Evolutionary conservation across 1,140 invertebrate genomes (phyloP), one percentile per base, ranked within the genome.

Genomic region (Macrotrachela quadricornifera): DNA sequence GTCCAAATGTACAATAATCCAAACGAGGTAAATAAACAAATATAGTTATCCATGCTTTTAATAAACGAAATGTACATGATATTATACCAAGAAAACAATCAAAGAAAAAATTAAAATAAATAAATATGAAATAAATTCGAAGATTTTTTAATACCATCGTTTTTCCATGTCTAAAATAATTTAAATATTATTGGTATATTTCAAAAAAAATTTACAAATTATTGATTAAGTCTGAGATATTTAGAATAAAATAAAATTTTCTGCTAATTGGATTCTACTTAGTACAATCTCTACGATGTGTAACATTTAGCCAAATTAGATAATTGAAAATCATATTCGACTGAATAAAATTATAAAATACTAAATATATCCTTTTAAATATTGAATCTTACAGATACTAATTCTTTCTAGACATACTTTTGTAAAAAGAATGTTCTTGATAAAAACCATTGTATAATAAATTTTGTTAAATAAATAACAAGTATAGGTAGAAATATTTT

Each of bases 61-160:
- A 14, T 36, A 53, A 46, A 14, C 51, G 30, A n/a, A 46, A 17
- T 18, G 46, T 43, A 40, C 51, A 53, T 12, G 46, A 39, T 12
- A 44, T 44, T 10, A 53, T 53, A 21, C 51, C 51, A 10, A 44
- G 46, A 16, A 53, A 53, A 36, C 51, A 53, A 53, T 53, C 51
- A 43, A 46, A 53, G 14, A 53, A 53, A 47, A 53, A 53, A 42
- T 53, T 53, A 43, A 53, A 53, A 40, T 53, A 53, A 13, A 47
- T 18, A 53, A 53, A 47, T 21, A 53, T 15, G 15, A 44, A 46
- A 36, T 40, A 53, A n/a, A 30, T 16, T 36, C 46, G 46, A 13
- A 53, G n/a, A 36, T 46, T 53, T 44, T 47, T 53, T 6, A 53
- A 37, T 15, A 16, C 45, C 9, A 47, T 16, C 6, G 13, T 12